These are phyloP conservation scores for Lacanobia oleracea DNA, from an alignment of 2,888 invertebrate genomes.

Conservation along the genomic window DNA sequence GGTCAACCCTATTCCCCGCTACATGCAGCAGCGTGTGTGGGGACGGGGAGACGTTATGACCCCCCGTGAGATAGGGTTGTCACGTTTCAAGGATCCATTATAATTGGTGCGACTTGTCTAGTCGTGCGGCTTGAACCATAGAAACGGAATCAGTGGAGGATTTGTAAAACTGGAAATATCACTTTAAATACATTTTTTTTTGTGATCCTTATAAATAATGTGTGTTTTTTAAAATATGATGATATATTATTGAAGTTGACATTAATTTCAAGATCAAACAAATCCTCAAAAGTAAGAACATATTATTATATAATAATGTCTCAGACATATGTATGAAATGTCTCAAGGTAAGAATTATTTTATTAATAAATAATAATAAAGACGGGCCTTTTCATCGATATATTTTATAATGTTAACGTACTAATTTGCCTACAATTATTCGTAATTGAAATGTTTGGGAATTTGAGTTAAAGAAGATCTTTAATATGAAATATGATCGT, in stretches of 20 bases:
- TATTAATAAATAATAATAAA: conserved; percentile 16
- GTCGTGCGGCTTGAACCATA: conserved; percentile 11
- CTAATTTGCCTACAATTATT: conserved; percentile 19
- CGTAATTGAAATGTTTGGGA: conserved; percentile 11
- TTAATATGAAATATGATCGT: neutral
- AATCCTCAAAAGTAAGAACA: neutral
- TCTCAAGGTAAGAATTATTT: conserved; percentile 15
- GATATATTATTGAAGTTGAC: conserved; percentile 6
- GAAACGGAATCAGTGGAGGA: neutral
- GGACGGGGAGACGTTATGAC: conserved; percentile 50
- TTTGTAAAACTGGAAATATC: conserved; percentile 1
- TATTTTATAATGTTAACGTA: conserved; percentile 15
- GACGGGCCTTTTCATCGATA: neutral
- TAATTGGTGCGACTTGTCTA: conserved; percentile 45
- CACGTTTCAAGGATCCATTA: conserved; percentile 36
- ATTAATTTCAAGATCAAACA: neutral
- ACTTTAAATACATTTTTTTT: neutral
- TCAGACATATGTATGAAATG: conserved; percentile 10
- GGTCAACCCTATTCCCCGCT: conserved; percentile 45
- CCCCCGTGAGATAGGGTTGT: conserved; percentile 58
- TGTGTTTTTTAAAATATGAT: neutral
- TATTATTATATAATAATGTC: neutral
- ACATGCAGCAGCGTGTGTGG: conserved; percentile 48
- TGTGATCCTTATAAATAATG: neutral
- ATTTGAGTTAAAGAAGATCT: conserved; percentile 2